Percentiles rank a stretch among this genome's conserved stretches.
These are phyloP conservation scores for Menidia menidia DNA, from an alignment of 2,797 vertebrate genomes.

Conservation along the genomic window DNA sequence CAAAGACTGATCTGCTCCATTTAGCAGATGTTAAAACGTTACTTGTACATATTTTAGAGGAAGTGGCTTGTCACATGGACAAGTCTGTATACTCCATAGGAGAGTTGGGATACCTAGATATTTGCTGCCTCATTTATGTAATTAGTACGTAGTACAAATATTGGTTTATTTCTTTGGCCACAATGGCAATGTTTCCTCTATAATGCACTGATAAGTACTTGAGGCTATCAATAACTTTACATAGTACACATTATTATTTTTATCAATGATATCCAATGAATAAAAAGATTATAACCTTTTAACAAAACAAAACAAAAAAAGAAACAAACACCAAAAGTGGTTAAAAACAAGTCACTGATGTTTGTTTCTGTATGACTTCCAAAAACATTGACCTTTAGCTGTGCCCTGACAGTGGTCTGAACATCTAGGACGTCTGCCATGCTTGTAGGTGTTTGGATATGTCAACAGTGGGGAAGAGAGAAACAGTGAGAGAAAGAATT, in stretches of 20 bases:
- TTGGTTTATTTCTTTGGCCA: no score
- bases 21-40: no score
- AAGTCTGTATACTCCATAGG: no score
- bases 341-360: conserved; percentile 18
- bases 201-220: conserved; percentile 48
- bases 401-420: conserved; percentile 58
- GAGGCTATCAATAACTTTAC: conserved; percentile 68
- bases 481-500: conserved; percentile 66
- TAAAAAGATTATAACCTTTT: conserved; percentile 50
- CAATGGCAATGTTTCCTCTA: conserved; percentile 14
- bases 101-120: no score
- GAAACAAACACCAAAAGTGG: not conserved
- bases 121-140: no score
- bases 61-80: no score
- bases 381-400: conserved; percentile 65
- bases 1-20: no score
- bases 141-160: no score
- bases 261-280: conserved; percentile 65
- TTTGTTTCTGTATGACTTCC: conserved; percentile 18
- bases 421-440: conserved; percentile 65
- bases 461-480: conserved; percentile 61
- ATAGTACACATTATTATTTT: conserved; percentile 63
- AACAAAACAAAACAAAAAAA: no score
- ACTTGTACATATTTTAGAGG: no score
- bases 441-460: conserved; percentile 67